Percentiles rank a stretch among this genome's conserved stretches.
Evolutionary conservation across 2,113 vertebrate genomes (phyloP).

Genomic region (Hucho hucho): DNA sequence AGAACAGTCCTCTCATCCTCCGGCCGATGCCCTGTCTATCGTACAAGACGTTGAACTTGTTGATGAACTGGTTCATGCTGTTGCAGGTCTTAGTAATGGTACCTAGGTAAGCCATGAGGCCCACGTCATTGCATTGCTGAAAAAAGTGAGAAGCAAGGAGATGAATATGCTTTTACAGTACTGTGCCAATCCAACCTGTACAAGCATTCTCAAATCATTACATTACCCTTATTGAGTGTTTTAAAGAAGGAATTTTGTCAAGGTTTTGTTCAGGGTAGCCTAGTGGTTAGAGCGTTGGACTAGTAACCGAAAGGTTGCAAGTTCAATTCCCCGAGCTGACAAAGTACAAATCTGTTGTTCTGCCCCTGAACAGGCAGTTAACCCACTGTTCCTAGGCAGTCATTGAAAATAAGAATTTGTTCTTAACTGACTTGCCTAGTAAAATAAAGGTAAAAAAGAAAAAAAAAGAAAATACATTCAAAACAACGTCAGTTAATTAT

Average conservation of each 20-base stretch:
- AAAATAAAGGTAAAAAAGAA: no score
- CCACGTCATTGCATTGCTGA: conserved; percentile 95
- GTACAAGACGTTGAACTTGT: conserved; percentile 95
- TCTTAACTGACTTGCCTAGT: no score
- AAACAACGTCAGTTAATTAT: no score
- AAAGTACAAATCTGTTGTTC: no score
- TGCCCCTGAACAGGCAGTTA: no score
- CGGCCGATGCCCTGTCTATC: conserved; percentile 92
- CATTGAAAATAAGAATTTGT: no score
- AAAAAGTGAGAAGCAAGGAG: conserved; percentile 27
- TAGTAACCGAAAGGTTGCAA: no score
- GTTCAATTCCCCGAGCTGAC: no score
- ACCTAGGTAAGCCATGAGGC: conserved; percentile 92
- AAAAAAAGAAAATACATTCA: no score
- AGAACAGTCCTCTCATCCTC: conserved; percentile 93
- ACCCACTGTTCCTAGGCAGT: no score
- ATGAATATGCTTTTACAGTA: not conserved
- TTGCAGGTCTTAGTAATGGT: conserved; percentile 95
- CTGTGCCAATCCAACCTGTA: not conserved
- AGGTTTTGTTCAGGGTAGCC: not conserved
- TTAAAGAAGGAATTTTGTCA: not conserved
- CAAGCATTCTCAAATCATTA: not conserved
- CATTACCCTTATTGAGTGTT: not conserved
- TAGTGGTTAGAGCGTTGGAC: no score
- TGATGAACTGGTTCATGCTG: conserved; percentile 97